Evolutionary conservation across 2,113 vertebrate genomes (phyloP).

Genomic region (Leptobrachium leishanense): DNA sequence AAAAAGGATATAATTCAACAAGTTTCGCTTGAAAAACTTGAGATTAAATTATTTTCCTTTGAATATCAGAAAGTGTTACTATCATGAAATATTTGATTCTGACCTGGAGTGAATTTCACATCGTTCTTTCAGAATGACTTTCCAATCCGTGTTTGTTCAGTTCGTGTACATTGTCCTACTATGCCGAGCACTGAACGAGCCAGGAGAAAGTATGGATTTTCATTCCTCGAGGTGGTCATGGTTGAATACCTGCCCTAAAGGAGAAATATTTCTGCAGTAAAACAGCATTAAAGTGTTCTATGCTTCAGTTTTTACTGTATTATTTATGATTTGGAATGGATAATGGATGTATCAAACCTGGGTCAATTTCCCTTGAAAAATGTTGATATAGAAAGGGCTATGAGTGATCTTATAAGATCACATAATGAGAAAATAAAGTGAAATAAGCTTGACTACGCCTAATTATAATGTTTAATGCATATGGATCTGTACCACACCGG

Average conservation of each 20-base stretch:
- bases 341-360: conserved; percentile 35
- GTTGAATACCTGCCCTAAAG: conserved; percentile 43
- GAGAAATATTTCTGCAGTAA: conserved; percentile 38
- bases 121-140: conserved; percentile 35
- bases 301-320: conserved; percentile 41
- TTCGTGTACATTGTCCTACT: conserved; percentile 40
- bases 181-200: conserved; percentile 26
- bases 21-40: conserved; percentile 20
- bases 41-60: conserved; percentile 13
- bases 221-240: conserved; percentile 40
- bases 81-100: conserved; percentile 32
- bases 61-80: conserved; percentile 31
- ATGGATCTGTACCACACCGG: no score
- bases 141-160: conserved; percentile 42
- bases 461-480: no score
- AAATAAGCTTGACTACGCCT: conserved; percentile 3
- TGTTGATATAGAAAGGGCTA: conserved; percentile 28
- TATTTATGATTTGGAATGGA: conserved; percentile 40
- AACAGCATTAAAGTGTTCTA: conserved; percentile 36
- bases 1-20: conserved; percentile 18
- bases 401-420: background rate
- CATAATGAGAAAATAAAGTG: conserved; percentile 6
- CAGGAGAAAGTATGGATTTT: conserved; percentile 39
- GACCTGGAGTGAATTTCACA: conserved; percentile 37
- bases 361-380: conserved; percentile 41